Conservation (phyloP, 2,797 vertebrate species). For the Lacerta viridis region DNA sequence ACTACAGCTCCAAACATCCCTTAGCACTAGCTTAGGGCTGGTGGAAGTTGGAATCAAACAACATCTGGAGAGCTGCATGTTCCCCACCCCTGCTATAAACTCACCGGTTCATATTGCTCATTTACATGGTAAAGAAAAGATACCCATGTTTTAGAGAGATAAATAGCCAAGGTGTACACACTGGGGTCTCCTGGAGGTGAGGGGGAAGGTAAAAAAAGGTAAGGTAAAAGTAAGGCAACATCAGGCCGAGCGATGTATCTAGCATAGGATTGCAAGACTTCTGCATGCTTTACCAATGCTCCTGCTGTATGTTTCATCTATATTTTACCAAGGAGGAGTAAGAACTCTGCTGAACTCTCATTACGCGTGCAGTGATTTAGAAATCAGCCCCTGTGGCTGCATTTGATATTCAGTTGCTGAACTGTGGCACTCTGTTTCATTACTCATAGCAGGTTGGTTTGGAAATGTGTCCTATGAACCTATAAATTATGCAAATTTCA, state of each 20-base stretch:
- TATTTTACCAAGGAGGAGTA: background rate
- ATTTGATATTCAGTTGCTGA: slow-evolving; percentile 62
- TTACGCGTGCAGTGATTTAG: slow-evolving; percentile 59
- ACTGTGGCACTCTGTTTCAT: slow-evolving; percentile 57
- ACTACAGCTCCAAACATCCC: background rate
- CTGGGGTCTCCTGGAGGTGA: slow-evolving; percentile 1
- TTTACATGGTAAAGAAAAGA: background rate
- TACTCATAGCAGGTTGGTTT: slow-evolving; percentile 58
- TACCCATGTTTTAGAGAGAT: background rate
- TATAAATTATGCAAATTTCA: slow-evolving; percentile 60
- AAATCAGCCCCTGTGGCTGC: slow-evolving; percentile 57
- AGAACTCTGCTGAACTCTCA: background rate
- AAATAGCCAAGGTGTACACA: background rate
- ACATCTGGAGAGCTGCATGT: background rate
- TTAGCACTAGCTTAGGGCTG: background rate
- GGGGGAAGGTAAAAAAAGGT: background rate
- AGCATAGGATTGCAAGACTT: background rate
- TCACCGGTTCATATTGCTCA: background rate
- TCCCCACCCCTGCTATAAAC: too few species aligned
- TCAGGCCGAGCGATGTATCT: background rate
- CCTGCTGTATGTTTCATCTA: background rate
- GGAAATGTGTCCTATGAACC: slow-evolving; percentile 69
- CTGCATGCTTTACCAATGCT: background rate
- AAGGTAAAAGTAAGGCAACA: background rate
- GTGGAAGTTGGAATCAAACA: background rate